phyloP scores from a whole-genome alignment of 2,113 vertebrate genomes.

The Mastomys natalensis region DNA sequence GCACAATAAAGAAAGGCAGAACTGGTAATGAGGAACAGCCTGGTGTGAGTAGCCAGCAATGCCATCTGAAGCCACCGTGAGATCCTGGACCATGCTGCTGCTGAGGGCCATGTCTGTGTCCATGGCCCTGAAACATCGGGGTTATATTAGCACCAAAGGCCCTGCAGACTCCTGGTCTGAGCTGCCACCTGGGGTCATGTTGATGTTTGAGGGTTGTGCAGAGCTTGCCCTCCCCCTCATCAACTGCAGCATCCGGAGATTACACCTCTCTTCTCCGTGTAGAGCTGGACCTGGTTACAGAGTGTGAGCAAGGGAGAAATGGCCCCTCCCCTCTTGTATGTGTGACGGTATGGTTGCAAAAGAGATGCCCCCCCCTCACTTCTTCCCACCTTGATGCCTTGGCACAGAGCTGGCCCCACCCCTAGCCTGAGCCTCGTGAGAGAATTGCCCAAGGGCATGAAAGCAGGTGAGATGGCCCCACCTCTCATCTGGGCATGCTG shows the following conservation, averaged over 20 bases:
- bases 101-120: not conserved
- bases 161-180: not conserved
- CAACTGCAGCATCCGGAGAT: not conserved
- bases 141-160: not conserved
- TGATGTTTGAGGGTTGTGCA: not conserved
- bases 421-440: not conserved
- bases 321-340: not conserved
- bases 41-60: not conserved
- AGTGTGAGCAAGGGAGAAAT: not conserved
- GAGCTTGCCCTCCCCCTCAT: not conserved
- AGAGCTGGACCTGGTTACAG: not conserved
- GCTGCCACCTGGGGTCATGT: not conserved
- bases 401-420: not conserved
- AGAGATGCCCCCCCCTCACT: not conserved
- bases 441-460: not conserved
- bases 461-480: not conserved
- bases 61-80: not conserved
- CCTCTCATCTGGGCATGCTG: not conserved
- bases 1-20: not conserved
- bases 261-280: not conserved
- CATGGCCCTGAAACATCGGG: not conserved
- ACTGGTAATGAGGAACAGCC: not conserved
- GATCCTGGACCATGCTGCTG: not conserved
- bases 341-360: not conserved
- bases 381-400: no score